Conservation (phyloP, 1,140 invertebrate species). For the Scylla paramamosain region DNA sequence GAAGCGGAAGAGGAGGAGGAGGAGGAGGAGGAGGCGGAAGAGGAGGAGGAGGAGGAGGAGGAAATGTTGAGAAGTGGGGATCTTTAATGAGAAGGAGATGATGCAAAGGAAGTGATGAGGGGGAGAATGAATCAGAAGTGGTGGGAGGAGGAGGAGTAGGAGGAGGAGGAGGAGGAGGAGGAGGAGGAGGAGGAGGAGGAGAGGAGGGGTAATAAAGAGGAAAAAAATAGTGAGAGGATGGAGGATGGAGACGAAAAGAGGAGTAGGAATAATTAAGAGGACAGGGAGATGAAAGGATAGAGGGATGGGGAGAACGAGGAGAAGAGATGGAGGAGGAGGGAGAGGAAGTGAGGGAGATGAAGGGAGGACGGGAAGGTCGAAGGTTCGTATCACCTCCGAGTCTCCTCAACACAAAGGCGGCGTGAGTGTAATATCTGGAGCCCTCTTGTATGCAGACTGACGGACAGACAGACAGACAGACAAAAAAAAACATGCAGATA, state of each 20-base stretch:
- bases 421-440: no score
- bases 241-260: not conserved
- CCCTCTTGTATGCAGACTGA: no score
- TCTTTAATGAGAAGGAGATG: not conserved
- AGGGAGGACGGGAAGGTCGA: not conserved
- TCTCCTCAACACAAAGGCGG: not conserved
- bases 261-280: not conserved
- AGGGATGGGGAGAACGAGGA: not conserved
- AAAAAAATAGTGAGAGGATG: not conserved
- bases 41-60: not conserved
- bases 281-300: not conserved
- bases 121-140: not conserved
- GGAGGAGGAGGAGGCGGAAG: no score
- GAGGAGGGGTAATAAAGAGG: not conserved
- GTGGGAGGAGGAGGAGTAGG: not conserved
- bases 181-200: not conserved
- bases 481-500: no score
- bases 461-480: no score
- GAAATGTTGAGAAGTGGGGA: not conserved
- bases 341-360: slow-evolving; percentile 11
- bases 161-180: not conserved
- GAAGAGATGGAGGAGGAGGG: slow-evolving; percentile 28
- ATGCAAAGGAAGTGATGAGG: not conserved
- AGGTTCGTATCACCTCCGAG: not conserved
- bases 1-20: no score